Conservation (phyloP, 2,113 vertebrate genomes). For the Pseudois nayaur region DNA sequence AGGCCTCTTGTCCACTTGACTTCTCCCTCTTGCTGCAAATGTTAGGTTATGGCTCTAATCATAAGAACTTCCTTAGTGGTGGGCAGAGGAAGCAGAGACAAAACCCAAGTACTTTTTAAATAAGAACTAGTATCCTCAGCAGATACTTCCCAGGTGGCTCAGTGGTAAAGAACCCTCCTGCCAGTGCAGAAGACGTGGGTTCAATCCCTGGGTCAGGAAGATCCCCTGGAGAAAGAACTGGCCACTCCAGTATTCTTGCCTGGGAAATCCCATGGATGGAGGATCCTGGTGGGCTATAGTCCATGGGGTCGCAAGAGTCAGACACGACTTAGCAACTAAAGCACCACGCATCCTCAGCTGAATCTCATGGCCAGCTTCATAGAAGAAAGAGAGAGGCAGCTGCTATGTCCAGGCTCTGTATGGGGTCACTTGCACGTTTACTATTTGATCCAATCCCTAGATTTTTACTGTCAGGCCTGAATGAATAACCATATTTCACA, state of each 20-base stretch:
- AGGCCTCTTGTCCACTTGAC: neutral
- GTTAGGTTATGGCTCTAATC: neutral
- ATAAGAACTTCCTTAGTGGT: neutral
- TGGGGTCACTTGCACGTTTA: neutral
- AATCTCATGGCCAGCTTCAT: neutral
- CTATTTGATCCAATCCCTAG: neutral
- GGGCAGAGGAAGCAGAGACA: neutral
- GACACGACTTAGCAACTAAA: neutral
- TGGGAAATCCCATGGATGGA: neutral
- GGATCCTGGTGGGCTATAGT: neutral
- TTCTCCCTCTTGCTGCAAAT: neutral
- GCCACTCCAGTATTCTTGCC: neutral
- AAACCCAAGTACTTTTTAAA: neutral
- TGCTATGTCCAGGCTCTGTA: accelerated
- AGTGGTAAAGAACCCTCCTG: neutral
- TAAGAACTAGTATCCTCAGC: neutral
- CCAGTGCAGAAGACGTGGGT: neutral
- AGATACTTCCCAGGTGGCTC: neutral
- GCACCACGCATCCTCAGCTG: neutral
- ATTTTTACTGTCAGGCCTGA: neutral
- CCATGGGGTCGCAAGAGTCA: neutral
- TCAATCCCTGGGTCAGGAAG: neutral
- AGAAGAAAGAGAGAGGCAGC: neutral
- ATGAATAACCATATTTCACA: neutral
- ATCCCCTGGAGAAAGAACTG: neutral